Percentiles rank a stretch among this genome's conserved stretches.
Evolutionary conservation across 2,888 invertebrate genomes (phyloP).

Genomic region (Clanis bilineata): DNA sequence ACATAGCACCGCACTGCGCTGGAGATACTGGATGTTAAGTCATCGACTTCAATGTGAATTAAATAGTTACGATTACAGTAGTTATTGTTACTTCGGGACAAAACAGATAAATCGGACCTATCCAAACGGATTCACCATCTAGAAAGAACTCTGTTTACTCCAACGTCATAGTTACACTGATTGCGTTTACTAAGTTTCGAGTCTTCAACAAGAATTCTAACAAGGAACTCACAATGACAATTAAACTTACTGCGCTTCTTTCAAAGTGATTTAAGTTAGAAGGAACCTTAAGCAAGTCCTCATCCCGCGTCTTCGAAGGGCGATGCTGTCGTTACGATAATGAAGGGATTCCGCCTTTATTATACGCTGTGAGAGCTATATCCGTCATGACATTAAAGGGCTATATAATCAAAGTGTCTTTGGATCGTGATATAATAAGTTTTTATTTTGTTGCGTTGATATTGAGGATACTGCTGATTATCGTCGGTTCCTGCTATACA

Average conservation of each 20-base stretch:
- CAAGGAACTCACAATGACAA: slow-evolving; percentile 33
- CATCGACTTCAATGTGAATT: too few relatives aligned
- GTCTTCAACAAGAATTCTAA: slow-evolving; percentile 12
- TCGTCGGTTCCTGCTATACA: too few relatives aligned
- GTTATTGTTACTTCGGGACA: too few relatives aligned
- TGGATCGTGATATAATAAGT: background rate
- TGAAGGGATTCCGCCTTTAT: slow-evolving; percentile 67
- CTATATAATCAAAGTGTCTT: background rate
- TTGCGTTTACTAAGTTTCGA: background rate
- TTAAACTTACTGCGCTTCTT: slow-evolving; percentile 41
- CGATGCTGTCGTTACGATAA: slow-evolving; percentile 43
- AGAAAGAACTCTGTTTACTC: too few relatives aligned
- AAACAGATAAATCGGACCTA: too few relatives aligned
- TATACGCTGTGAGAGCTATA: slow-evolving; percentile 52
- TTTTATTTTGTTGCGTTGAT: background rate
- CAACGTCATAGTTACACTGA: background rate
- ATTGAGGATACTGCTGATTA: too few relatives aligned
- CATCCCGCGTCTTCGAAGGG: slow-evolving; percentile 32
- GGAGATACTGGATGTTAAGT: too few relatives aligned
- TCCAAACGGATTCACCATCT: background rate
- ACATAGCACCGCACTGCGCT: too few relatives aligned
- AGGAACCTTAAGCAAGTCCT: slow-evolving; percentile 42
- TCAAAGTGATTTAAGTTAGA: slow-evolving; percentile 47
- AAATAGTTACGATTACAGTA: too few relatives aligned
- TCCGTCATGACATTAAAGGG: slow-evolving; percentile 42